Conservation (phyloP, 2,797 vertebrate genomes). For the Knipowitschia caucasica region DNA sequence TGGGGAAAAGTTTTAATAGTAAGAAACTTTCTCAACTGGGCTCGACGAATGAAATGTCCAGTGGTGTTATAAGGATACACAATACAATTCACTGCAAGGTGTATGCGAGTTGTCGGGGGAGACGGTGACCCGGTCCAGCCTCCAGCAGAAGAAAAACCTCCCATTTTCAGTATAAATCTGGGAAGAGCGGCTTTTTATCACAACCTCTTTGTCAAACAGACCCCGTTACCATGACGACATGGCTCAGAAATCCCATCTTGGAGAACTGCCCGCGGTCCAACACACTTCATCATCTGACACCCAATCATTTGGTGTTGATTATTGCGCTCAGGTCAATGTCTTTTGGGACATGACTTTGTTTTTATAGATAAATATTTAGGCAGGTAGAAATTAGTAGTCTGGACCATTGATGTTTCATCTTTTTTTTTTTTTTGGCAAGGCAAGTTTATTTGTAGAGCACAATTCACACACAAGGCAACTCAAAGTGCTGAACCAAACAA, state of each 20-base stretch:
- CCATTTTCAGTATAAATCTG: constrained; percentile 70
- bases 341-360: constrained; percentile 71
- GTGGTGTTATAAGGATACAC: constrained; percentile 3
- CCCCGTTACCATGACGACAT: constrained; percentile 76
- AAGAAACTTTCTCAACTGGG: constrained; percentile 5
- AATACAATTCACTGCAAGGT: constrained; percentile 11
- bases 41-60: neutral
- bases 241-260: constrained; percentile 74
- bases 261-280: constrained; percentile 79
- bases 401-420: no score
- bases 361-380: constrained; percentile 27
- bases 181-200: constrained; percentile 78
- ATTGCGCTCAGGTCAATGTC: constrained; percentile 89
- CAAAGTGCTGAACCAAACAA: no score
- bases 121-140: constrained; percentile 14
- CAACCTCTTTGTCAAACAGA: constrained; percentile 76
- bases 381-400: neutral
- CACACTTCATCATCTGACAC: constrained; percentile 86
- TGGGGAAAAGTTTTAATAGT: neutral
- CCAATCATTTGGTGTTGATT: constrained; percentile 90
- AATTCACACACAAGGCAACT: no score
- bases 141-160: constrained; percentile 28
- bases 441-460: no score
- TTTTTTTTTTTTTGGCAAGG: no score
- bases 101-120: neutral